A percentile compares a stretch with the other conserved stretches of the same genome.
Evolutionary conservation across 2,888 invertebrate species (phyloP).

Genomic region (Beris chalybata): DNA sequence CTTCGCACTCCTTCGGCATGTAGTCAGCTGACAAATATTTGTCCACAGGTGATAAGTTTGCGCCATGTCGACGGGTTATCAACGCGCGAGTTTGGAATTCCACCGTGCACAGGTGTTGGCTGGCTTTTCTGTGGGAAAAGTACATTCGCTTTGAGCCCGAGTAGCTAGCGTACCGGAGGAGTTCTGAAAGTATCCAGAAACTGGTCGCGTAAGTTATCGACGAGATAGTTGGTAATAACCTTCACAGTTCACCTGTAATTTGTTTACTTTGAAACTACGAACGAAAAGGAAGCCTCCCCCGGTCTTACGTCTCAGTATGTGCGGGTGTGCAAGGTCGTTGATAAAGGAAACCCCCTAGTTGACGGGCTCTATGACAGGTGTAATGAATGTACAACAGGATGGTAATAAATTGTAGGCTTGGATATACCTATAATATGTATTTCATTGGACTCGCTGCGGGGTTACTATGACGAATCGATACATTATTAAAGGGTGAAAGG

Average conservation of each 20-base stretch:
- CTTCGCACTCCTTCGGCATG: slow-evolving; percentile 11
- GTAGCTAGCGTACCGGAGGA: too few species aligned
- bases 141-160: too few species aligned
- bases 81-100: slow-evolving; percentile 15
- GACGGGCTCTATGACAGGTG: slow-evolving; percentile 19
- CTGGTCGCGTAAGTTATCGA: too few species aligned
- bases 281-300: slow-evolving; percentile 17
- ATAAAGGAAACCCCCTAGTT: slow-evolving; percentile 14
- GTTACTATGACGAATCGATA: slow-evolving; percentile 30
- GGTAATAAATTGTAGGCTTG: slow-evolving; percentile 4
- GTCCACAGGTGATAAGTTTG: slow-evolving; percentile 31
- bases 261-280: slow-evolving; percentile 20
- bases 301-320: background rate
- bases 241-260: slow-evolving; percentile 3
- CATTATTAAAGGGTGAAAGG: slow-evolving; percentile 7
- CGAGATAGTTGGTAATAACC: too few species aligned
- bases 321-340: slow-evolving; percentile 15
- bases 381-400: slow-evolving; percentile 22
- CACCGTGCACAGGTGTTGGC: slow-evolving; percentile 6
- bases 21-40: slow-evolving; percentile 32
- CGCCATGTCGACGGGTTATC: slow-evolving; percentile 23
- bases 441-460: slow-evolving; percentile 4
- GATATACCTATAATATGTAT: background rate
- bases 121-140: slow-evolving; percentile 7
- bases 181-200: too few species aligned